Base-by-base conservation (phyloP, 1,140 invertebrate genomes). In the Drosophila bocki region DNA sequence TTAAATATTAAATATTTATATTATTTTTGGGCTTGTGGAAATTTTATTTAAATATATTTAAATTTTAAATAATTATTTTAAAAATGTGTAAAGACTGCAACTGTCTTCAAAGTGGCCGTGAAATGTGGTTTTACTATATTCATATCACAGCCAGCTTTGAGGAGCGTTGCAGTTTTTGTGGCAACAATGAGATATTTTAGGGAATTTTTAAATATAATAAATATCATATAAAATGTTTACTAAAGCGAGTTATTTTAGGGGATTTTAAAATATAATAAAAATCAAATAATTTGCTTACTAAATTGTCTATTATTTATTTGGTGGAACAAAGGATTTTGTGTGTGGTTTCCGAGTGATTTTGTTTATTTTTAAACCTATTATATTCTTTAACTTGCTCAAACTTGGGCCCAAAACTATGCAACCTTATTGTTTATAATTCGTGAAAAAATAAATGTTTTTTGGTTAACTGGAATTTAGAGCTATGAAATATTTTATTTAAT, bases 111-210 rank as follows among this genome's bases (percentile, higher is more conserved):
- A 68, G 82, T 70, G 82, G 82, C 64, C 48, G 80, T 85, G 82
- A 85, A 53, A 83, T 85, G 82, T 85, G 74, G 11, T 32, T 17
- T 42, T 48, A 41, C 15, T 64, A 68, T 91, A 93, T 93, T 95
- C 96, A 96, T 97, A 97, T 97, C 96, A 96, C 95, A 96, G 95
- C 95, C 95, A 96, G 96, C 95, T 96, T 96, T 96, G 96, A 96
- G 96, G 96, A 96, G 95, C 95, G 95, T 63, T 75, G 71, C 58
- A 58, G 58, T 35, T 39, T 48, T 54, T 42, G 29, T 6, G 3
- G 35, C 45, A 7, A 29, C 58, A 13, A 32, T 7, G 3, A 26
- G 7, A 2, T 22, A 33, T 44, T 5, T 56, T 5, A n/a, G 1
- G 13, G 13, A 13, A 15, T 8, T n/a, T 19, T 53, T 2, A 8